These are phyloP conservation scores for Euphonia xanthogaster DNA, from an alignment of 2,797 vertebrate species.

Conservation along the genomic window DNA sequence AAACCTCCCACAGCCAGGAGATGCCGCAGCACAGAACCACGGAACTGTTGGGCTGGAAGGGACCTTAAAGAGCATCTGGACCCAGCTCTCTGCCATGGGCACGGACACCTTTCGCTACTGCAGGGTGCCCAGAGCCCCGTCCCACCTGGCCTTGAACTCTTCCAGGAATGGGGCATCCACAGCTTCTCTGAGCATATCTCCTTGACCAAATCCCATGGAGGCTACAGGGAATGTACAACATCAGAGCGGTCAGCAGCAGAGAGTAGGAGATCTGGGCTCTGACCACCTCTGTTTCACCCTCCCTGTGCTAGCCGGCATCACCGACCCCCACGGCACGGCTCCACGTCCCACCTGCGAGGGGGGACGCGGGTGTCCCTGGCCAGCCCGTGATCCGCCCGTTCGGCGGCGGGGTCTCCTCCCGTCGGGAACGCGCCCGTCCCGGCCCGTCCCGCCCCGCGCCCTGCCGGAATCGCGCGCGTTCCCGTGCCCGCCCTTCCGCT, in stretches of 20 bases:
- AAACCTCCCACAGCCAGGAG: background rate
- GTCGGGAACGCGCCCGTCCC: accelerated
- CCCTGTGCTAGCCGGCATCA: background rate
- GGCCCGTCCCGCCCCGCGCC: background rate
- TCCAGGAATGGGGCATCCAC: background rate
- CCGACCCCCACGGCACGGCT: accelerated
- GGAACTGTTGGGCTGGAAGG: too few relatives aligned
- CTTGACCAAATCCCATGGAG: background rate
- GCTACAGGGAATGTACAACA: background rate
- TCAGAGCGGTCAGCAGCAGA: background rate
- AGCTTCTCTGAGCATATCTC: background rate
- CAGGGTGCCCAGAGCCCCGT: background rate
- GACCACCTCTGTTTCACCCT: accelerated
- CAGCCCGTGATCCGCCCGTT: accelerated
- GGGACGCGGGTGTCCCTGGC: accelerated
- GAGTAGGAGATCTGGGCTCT: too few relatives aligned
- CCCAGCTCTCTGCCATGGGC: background rate
- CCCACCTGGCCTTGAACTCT: background rate
- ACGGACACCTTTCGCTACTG: background rate
- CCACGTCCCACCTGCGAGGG: accelerated
- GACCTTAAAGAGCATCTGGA: background rate
- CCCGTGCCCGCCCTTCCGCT: background rate
- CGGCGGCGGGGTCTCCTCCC: background rate
- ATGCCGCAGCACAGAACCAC: accelerated
- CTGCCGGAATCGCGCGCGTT: background rate